Conservation (phyloP, 2,113 vertebrate species). For the Lynx canadensis region DNA sequence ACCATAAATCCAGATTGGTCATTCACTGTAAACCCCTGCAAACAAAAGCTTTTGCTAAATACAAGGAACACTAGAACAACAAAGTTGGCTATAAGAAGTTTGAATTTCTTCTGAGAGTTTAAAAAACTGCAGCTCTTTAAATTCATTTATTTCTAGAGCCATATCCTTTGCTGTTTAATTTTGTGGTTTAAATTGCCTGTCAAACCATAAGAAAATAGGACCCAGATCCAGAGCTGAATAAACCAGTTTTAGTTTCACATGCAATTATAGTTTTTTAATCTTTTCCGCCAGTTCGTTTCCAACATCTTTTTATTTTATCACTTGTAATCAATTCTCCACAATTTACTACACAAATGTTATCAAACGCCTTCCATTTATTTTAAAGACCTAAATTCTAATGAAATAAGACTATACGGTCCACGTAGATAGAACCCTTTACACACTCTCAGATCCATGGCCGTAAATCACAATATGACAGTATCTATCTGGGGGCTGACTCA, state of each 20-base stretch:
- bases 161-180: slow-evolving; percentile 83
- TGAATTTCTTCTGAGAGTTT: slow-evolving; percentile 75
- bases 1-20: background rate
- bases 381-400: slow-evolving; percentile 52
- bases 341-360: slow-evolving; percentile 75
- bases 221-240: slow-evolving; percentile 59
- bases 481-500: slow-evolving; percentile 27
- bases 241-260: slow-evolving; percentile 75
- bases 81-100: slow-evolving; percentile 49
- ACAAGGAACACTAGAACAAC: slow-evolving; percentile 68
- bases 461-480: slow-evolving; percentile 57
- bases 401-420: slow-evolving; percentile 62
- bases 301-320: slow-evolving; percentile 75
- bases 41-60: slow-evolving; percentile 70
- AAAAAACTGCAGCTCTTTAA: slow-evolving; percentile 66
- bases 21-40: background rate
- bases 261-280: slow-evolving; percentile 73
- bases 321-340: slow-evolving; percentile 73
- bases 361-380: slow-evolving; percentile 63
- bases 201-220: slow-evolving; percentile 81
- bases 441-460: slow-evolving; percentile 7
- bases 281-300: slow-evolving; percentile 63
- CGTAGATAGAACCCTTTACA: slow-evolving; percentile 55
- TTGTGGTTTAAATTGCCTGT: slow-evolving; percentile 82
- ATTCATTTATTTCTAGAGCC: slow-evolving; percentile 80